These are phyloP conservation scores for Thumatha senex DNA, from an alignment of 2,888 invertebrate species.

Conservation along the genomic window DNA sequence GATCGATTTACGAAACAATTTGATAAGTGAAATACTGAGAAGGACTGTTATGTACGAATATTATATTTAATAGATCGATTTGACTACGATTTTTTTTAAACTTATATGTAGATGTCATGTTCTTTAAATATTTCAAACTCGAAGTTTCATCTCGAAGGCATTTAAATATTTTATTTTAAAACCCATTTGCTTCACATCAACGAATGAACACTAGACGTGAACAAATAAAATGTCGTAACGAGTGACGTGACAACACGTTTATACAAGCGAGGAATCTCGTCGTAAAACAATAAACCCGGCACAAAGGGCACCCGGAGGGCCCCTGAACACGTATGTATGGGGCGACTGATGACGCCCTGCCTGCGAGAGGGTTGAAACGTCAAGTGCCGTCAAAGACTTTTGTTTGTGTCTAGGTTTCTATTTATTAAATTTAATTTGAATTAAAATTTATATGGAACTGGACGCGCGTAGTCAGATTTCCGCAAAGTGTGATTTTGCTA, in stretches of 20 bases:
- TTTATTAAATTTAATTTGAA: not conserved
- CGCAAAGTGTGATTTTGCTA: too few relatives aligned
- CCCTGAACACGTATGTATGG: conserved; percentile 17
- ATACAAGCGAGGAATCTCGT: conserved; percentile 42
- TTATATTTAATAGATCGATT: too few relatives aligned
- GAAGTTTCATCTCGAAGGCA: too few relatives aligned
- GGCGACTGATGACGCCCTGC: conserved; percentile 7
- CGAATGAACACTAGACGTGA: conserved; percentile 2
- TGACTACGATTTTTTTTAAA: too few relatives aligned
- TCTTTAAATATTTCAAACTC: too few relatives aligned
- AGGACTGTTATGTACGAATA: too few relatives aligned
- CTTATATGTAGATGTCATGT: too few relatives aligned
- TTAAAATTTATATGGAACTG: not conserved
- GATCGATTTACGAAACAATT: too few relatives aligned
- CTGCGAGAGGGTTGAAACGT: conserved; percentile 14
- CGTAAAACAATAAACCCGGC: conserved; percentile 56
- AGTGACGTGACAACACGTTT: conserved; percentile 27
- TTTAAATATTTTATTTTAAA: conserved; percentile 3
- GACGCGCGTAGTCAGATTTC: not conserved
- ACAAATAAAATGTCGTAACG: conserved; percentile 29
- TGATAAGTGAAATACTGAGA: too few relatives aligned
- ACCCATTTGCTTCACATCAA: conserved; percentile 1
- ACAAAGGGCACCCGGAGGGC: conserved; percentile 39
- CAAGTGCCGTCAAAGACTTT: conserved; percentile 10
- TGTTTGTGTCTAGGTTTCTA: conserved; percentile 6